Evolutionary conservation across 2,888 invertebrate species (phyloP), one percentile per base, ranked within the genome.

Genomic region (Harpalus rufipes): DNA sequence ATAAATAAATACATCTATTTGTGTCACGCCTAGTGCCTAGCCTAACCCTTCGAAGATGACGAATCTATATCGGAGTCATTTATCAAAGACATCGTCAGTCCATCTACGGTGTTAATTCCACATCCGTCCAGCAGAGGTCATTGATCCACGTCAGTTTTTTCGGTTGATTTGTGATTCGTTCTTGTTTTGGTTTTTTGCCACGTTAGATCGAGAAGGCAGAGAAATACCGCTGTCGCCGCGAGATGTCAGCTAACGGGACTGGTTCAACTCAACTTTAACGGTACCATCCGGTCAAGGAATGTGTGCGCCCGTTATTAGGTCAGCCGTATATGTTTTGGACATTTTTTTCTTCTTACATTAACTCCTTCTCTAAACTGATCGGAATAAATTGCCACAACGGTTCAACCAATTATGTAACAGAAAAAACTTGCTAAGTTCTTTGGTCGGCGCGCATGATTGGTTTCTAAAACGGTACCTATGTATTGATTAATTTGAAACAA

Each of bases 221-320:
- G 41, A 21, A 6, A 16, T 74, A 74, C 72, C 72, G 72, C 16
- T 74, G 72, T 74, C 44, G 72, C 72, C 72, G 76, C 25, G 61
- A 44, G 61, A 16, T 16, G n/a, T 21, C 8, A 61, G 16, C 58
- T 83, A 83, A 83, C 83, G 74, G 83, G 72, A 76, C 83, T 25
- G 59, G 61, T 16, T 58, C 41, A 74, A 51, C 25, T 58, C 21
- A 82, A 51, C 63, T 76, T 84, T 84, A 84, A 84, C 84, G 84
- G 84, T 84, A 84, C 84, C 56, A 58, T 63, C 84, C 63, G 84
- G 83, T 84, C 63, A 84, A 84, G 78, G 84, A 84, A 84, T 84
- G 83, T 61, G 51, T 16, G 32, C 56, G 25, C 65, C 84, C 68
- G 84, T 84, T 84, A 84, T 84, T 84, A 58, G 84, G 84, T 84